Percentiles rank a stretch among this genome's conserved stretches.
These are phyloP conservation scores for Sebastes jordani DNA, from an alignment of 2,797 vertebrate species.

Conservation along the genomic window DNA sequence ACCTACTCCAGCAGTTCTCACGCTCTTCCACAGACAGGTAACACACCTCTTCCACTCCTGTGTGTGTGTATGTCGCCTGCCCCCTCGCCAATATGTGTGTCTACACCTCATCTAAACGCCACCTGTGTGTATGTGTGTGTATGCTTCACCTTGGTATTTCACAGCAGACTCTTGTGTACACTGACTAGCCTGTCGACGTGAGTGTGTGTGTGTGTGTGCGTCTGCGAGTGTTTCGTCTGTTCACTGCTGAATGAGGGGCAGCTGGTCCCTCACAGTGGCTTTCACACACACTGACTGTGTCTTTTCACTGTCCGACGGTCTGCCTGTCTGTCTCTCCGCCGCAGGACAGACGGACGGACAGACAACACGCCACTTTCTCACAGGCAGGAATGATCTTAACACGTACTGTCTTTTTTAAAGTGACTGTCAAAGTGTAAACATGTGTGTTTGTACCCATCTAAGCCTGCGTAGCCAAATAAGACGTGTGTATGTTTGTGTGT, in stretches of 20 bases:
- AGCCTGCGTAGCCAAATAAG: constrained; percentile 83
- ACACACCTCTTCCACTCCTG: constrained; percentile 68
- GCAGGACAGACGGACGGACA: constrained; percentile 57
- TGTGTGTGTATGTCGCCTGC: constrained; percentile 56
- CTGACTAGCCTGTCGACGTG: constrained; percentile 70
- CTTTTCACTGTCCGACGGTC: constrained; percentile 66
- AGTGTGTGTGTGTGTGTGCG: constrained; percentile 24
- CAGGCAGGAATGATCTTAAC: constrained; percentile 77
- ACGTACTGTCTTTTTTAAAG: constrained; percentile 82
- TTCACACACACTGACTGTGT: constrained; percentile 77
- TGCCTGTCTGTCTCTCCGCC: constrained; percentile 58
- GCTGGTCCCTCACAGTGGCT: constrained; percentile 67
- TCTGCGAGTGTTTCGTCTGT: constrained; percentile 55
- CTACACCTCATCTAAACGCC: constrained; percentile 60
- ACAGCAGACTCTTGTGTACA: constrained; percentile 78
- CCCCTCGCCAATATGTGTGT: constrained; percentile 27
- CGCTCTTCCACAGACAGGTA: constrained; percentile 80
- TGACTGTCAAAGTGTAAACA: constrained; percentile 73
- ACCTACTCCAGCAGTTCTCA: constrained; percentile 76
- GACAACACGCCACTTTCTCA: constrained; percentile 67
- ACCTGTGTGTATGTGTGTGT: constrained; percentile 36
- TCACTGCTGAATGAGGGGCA: constrained; percentile 73
- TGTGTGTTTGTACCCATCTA: constrained; percentile 82
- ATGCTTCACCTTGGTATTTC: constrained; percentile 74
- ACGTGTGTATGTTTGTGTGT: constrained; percentile 39